phyloP scores from a whole-genome alignment of 2,113 vertebrate species.

The Pangasianodon gigas region DNA sequence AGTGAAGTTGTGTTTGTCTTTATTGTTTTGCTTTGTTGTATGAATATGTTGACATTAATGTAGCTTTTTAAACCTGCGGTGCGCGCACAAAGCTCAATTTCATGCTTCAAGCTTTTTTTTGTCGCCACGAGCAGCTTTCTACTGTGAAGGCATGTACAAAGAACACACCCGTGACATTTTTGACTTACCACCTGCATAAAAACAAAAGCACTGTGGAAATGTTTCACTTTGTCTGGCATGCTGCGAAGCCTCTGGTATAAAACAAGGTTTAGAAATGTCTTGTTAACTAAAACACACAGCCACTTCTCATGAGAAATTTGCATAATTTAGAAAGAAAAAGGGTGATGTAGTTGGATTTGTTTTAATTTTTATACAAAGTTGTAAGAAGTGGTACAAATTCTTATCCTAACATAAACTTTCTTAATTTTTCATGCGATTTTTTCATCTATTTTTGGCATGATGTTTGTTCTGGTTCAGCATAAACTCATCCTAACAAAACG shows the following conservation, averaged over 20 bases:
- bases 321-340: background rate
- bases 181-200: constrained; percentile 19
- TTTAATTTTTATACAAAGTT: background rate
- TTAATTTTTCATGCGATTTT: background rate
- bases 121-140: background rate
- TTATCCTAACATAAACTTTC: background rate
- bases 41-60: constrained; percentile 15
- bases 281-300: constrained; percentile 11
- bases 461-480: too few species aligned
- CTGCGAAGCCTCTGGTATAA: constrained; percentile 10
- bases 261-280: constrained; percentile 17
- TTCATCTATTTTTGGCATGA: too few species aligned
- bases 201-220: constrained; percentile 18
- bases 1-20: background rate
- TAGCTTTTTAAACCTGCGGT: background rate
- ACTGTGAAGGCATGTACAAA: constrained; percentile 24
- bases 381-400: background rate
- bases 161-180: constrained; percentile 13
- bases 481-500: too few species aligned
- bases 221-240: constrained; percentile 10
- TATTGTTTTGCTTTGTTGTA: constrained; percentile 6
- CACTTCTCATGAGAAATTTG: background rate
- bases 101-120: background rate
- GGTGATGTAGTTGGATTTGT: too few species aligned
- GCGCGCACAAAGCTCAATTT: constrained; percentile 7